These are phyloP conservation scores for Pachycephala philippinensis DNA, from an alignment of 2,113 vertebrate genomes.

Conservation along the genomic window DNA sequence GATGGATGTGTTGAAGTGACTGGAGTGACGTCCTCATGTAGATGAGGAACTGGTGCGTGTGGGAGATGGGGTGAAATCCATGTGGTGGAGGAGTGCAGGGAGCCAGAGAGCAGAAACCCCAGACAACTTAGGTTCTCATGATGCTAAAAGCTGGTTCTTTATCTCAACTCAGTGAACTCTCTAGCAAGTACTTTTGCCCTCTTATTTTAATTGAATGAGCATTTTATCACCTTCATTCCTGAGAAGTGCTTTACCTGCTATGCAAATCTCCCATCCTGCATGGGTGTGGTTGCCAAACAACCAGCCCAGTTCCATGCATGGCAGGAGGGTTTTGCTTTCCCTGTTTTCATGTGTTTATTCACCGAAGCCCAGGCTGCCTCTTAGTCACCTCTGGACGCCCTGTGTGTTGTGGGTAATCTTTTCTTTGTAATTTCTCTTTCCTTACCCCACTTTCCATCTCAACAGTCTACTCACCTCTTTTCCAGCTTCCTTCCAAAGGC, in stretches of 20 bases:
- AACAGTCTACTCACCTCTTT: background rate
- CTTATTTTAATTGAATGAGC: background rate
- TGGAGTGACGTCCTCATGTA: rapidly evolving
- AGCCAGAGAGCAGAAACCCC: background rate
- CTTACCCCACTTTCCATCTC: background rate
- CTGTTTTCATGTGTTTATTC: background rate
- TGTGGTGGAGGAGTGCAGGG: rapidly evolving
- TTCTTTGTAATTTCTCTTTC: background rate
- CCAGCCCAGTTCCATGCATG: rapidly evolving
- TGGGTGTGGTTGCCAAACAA: background rate
- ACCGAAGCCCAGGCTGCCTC: background rate
- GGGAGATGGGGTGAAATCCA: background rate
- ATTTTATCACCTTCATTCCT: background rate
- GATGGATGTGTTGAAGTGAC: background rate
- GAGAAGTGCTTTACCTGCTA: background rate
- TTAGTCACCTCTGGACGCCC: background rate
- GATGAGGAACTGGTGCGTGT: background rate
- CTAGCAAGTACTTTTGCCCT: background rate
- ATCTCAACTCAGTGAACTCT: background rate
- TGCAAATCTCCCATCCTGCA: rapidly evolving
- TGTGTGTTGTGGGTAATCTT: background rate
- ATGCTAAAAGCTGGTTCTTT: background rate
- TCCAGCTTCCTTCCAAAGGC: background rate
- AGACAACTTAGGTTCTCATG: background rate
- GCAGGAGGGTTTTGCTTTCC: background rate